Evolutionary conservation across 2,888 invertebrate species (phyloP), one percentile per base, ranked within the genome.

Genomic region (Halictus quadricinctus): DNA sequence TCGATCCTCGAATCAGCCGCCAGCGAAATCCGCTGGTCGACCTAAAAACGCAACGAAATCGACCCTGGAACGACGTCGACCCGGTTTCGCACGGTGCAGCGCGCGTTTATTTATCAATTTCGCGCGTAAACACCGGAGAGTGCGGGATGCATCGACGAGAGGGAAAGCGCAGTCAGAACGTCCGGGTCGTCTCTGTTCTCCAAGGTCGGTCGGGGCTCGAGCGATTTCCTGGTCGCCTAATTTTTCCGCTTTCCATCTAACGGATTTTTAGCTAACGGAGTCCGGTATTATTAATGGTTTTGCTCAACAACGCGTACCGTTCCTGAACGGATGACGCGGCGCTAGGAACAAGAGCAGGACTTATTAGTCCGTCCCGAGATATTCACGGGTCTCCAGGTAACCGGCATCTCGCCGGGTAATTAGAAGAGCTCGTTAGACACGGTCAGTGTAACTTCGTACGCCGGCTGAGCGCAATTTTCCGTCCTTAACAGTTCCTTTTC

Each of bases 81-180:
- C n/a, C 15, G 13, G 50, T 75, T 73, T 50, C 79, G 36, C 29
- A 29, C 29, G 60, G 36, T 18, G 25, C 15, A 48, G 18, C 72
- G 48, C 15, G 1, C 46, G 48, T 69, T 78, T 58, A 64, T 25
- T 78, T 15, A 54, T 73, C 70, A 74, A 81, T 70, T 75, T 78
- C 41, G 41, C 66, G 29, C 36, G 74, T 43, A 74, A 73, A 73
- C 50, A 72, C 21, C 78, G 77, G 82, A 75, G 80, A 81, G 83
- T 69, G 48, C 72, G 66, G 54, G 80, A 81, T 66, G 69, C 60
- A 75, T 81, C 73, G 82, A 66, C 83, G 89, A 89, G 88, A 89
- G 89, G 82, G 89, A 89, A 89, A 89, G 89, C 89, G 72, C 48
- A 78, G 21, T 43, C 69, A 50, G 74, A 87, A 77, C 81, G 80